Conservation (phyloP, 2,888 invertebrate genomes). For the Xestoiulus laeticollis region DNA sequence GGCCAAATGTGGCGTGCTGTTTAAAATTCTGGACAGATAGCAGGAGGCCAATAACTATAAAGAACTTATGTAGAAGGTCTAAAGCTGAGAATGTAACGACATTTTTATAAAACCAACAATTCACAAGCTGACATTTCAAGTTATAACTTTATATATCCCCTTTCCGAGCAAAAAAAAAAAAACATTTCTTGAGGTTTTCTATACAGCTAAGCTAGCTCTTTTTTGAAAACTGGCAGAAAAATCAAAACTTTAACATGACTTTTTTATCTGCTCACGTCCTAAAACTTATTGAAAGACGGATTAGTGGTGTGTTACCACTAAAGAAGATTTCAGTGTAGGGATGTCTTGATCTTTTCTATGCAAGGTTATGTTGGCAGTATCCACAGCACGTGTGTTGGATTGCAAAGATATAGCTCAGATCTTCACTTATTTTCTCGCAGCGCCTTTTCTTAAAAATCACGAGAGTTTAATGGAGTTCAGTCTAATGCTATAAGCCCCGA, state of each 20-base stretch:
- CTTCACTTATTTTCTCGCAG: neutral
- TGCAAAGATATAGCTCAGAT: constrained; percentile 10
- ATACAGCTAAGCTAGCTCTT: neutral
- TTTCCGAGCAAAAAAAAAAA: neutral
- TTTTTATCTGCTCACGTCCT: constrained; percentile 41
- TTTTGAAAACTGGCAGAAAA: constrained; percentile 32
- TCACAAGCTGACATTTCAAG: constrained; percentile 34
- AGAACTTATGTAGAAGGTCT: constrained; percentile 41
- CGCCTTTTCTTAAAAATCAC: neutral
- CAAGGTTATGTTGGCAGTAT: neutral
- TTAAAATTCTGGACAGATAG: constrained; percentile 34
- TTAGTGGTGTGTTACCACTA: constrained; percentile 43
- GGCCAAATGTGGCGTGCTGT: neutral
- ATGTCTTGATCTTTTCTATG: constrained; percentile 30
- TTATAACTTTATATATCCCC: constrained; percentile 35
- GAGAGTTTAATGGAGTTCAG: neutral
- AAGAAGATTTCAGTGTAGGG: constrained; percentile 9
- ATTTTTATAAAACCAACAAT: constrained; percentile 43
- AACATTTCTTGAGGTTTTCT: neutral
- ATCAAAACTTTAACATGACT: constrained; percentile 40
- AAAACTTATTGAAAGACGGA: constrained; percentile 41
- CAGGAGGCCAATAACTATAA: constrained; percentile 35
- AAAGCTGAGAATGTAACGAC: constrained; percentile 39
- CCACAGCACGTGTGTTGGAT: constrained; percentile 4
- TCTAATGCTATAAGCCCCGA: neutral